Conservation (phyloP, 1,140 invertebrate species). For the Papilio helenus region DNA sequence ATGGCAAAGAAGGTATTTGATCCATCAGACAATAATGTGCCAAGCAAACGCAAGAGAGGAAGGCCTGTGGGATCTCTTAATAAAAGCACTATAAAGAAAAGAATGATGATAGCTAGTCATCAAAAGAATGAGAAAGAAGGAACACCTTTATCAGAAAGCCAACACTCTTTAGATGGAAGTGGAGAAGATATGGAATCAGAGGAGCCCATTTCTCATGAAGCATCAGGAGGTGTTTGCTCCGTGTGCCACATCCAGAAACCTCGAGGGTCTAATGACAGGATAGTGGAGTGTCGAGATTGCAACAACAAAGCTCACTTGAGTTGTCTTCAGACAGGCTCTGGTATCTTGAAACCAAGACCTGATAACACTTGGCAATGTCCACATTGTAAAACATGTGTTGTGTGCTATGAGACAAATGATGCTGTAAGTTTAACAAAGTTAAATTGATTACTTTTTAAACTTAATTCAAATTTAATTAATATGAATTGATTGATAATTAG, state of each 20-base stretch:
- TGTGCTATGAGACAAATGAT: slow-evolving; percentile 88
- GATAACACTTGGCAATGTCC: slow-evolving; percentile 89
- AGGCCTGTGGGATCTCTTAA: slow-evolving; percentile 85
- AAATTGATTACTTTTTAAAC: not conserved
- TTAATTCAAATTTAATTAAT: not conserved
- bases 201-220: slow-evolving; percentile 63
- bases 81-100: slow-evolving; percentile 83
- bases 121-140: slow-evolving; percentile 63
- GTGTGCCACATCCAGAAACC: slow-evolving; percentile 84
- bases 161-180: slow-evolving; percentile 80
- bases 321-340: slow-evolving; percentile 86
- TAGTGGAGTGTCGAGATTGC: slow-evolving; percentile 91
- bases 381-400: slow-evolving; percentile 87
- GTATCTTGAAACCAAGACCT: slow-evolving; percentile 85
- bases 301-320: slow-evolving; percentile 89
- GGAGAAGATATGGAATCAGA: slow-evolving; percentile 73
- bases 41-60: slow-evolving; percentile 85
- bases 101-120: slow-evolving; percentile 58
- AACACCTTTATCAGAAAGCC: slow-evolving; percentile 66
- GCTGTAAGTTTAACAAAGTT: slow-evolving; percentile 82
- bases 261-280: slow-evolving; percentile 85
- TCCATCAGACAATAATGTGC: slow-evolving; percentile 90
- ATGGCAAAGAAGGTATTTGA: slow-evolving; percentile 90
- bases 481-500: not conserved
- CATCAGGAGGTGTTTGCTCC: slow-evolving; percentile 83